These are phyloP conservation scores for Craterocephalus amniculus DNA, from an alignment of 2,797 vertebrate genomes.

Conservation along the genomic window DNA sequence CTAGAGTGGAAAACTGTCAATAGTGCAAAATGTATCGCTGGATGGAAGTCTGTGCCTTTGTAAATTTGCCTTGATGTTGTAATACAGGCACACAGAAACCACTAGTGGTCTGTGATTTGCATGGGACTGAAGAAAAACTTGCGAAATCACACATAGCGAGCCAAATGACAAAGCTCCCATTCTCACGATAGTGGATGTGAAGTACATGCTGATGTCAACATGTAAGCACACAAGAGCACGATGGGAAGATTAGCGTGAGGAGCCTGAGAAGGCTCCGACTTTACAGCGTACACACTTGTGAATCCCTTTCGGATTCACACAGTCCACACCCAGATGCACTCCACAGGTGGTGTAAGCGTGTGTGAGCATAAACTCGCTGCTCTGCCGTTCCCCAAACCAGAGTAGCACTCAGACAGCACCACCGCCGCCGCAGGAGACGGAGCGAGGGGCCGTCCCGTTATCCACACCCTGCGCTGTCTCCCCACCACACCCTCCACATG, in stretches of 20 bases:
- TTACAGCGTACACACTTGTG: slow-evolving; percentile 59
- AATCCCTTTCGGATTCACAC: slow-evolving; percentile 73
- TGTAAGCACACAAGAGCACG: slow-evolving; percentile 48
- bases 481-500: slow-evolving; percentile 81
- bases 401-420: slow-evolving; percentile 56
- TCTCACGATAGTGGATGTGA: slow-evolving; percentile 57
- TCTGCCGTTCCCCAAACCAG: slow-evolving; percentile 44
- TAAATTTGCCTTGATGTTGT: slow-evolving; percentile 29
- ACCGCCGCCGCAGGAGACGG: slow-evolving; percentile 58
- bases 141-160: slow-evolving; percentile 42
- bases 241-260: slow-evolving; percentile 70
- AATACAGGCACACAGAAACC: slow-evolving; percentile 26
- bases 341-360: slow-evolving; percentile 74
- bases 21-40: background rate
- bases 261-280: slow-evolving; percentile 67
- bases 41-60: slow-evolving; percentile 19
- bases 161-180: slow-evolving; percentile 63
- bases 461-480: slow-evolving; percentile 73
- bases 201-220: slow-evolving; percentile 38
- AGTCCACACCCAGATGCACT: slow-evolving; percentile 71
- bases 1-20: slow-evolving; percentile 7
- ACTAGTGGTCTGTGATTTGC: slow-evolving; percentile 41
- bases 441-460: slow-evolving; percentile 53
- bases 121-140: slow-evolving; percentile 35
- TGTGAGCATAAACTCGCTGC: slow-evolving; percentile 43